Evolutionary conservation across 2,113 vertebrate species (phyloP).

Genomic region (Agapornis roseicollis): DNA sequence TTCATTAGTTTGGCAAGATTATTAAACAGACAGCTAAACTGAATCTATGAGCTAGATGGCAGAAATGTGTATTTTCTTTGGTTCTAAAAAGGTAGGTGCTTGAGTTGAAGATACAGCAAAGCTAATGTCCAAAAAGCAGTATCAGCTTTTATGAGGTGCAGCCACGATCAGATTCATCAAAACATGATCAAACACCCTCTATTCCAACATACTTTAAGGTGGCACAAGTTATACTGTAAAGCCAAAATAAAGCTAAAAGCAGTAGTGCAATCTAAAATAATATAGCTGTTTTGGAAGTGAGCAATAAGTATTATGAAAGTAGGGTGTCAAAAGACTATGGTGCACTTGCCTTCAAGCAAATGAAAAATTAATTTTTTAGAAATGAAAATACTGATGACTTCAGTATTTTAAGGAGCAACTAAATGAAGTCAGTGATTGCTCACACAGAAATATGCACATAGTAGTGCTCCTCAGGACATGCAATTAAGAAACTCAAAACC

Average conservation of each 20-base stretch:
- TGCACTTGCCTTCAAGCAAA: neutral
- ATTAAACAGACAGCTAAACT: neutral
- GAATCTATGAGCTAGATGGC: neutral
- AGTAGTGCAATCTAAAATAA: neutral
- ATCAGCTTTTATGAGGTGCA: neutral
- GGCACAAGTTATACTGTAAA: neutral
- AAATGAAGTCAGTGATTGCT: neutral
- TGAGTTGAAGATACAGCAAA: neutral
- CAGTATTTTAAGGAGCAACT: neutral
- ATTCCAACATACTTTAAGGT: neutral
- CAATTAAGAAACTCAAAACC: neutral
- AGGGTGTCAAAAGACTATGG: neutral
- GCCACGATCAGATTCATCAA: neutral
- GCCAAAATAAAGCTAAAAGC: neutral
- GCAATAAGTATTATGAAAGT: neutral
- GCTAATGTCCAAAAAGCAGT: neutral
- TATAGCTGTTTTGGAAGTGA: neutral
- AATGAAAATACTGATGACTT: neutral
- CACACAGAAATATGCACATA: neutral
- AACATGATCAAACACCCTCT: neutral
- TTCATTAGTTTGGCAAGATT: neutral
- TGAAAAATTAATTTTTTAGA: neutral
- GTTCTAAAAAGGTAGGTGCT: neutral
- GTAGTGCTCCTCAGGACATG: neutral
- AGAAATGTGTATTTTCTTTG: neutral